Conservation (phyloP, 1,140 invertebrate species). For the Drosophila mojavensis region DNA sequence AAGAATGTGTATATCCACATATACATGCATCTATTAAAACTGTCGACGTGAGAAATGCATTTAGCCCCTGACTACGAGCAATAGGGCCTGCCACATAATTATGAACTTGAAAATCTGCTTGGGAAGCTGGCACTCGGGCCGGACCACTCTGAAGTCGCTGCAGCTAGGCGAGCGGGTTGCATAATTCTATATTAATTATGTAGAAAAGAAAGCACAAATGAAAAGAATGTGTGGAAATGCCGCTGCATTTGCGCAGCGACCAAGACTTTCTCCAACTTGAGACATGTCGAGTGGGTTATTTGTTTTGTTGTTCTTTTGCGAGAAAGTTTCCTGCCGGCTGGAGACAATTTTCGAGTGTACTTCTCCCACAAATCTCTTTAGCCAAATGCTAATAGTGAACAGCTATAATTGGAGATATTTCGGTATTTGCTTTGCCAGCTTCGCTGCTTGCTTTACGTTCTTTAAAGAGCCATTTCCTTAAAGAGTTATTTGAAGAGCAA, state of each 20-base stretch:
- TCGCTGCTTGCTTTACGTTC: neutral
- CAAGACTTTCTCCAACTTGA: conserved; percentile 70
- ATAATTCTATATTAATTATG: conserved; percentile 67
- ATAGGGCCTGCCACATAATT: conserved; percentile 53
- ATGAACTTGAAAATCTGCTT: conserved; percentile 73
- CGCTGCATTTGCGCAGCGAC: conserved; percentile 34
- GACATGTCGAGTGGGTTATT: conserved; percentile 68
- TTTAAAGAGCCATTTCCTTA: too few relatives aligned
- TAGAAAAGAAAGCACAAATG: conserved; percentile 20
- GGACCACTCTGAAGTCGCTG: conserved; percentile 30
- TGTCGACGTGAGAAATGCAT: conserved; percentile 59
- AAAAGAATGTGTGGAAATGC: conserved; percentile 18
- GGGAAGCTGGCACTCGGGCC: conserved; percentile 37
- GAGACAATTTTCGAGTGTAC: neutral
- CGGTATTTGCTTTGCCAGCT: neutral
- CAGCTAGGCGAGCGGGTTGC: conserved; percentile 46
- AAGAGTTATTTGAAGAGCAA: conserved; percentile 18
- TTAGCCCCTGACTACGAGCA: neutral
- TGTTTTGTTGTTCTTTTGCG: conserved; percentile 15
- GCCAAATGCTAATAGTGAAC: neutral
- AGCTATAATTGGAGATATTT: neutral
- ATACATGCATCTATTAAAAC: conserved; percentile 37
- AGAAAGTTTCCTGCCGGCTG: neutral
- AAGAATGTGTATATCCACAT: conserved; percentile 18
- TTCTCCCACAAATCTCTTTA: conserved; percentile 5